A percentile compares a stretch with the other conserved stretches of the same genome.
phyloP scores from a whole-genome alignment of 2,888 invertebrate genomes.

The Frankliniella fusca region DNA sequence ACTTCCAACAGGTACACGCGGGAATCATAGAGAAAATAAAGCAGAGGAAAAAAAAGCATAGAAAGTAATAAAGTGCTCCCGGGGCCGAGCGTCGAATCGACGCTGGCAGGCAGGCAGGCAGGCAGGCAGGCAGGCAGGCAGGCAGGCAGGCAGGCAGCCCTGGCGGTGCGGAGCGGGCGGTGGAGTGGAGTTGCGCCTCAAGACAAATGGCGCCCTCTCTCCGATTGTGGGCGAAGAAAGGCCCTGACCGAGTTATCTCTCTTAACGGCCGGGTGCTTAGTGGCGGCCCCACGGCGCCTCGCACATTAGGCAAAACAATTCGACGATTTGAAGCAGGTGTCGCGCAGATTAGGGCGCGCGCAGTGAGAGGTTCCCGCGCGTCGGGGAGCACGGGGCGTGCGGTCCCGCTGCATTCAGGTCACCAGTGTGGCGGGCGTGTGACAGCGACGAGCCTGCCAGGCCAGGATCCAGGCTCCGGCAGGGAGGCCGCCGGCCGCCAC shows the following conservation, averaged over 20 bases:
- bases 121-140: too few species aligned
- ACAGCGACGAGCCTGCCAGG: too few species aligned
- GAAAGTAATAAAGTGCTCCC: too few species aligned
- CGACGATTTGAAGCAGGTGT: constrained; percentile 2
- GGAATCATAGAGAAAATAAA: too few species aligned
- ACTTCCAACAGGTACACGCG: too few species aligned
- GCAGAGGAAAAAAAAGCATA: too few species aligned
- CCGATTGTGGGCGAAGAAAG: constrained; percentile 20
- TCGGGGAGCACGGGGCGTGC: not conserved
- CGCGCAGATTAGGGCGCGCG: constrained; percentile 12
- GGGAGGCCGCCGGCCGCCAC: too few species aligned
- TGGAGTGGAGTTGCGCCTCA: not conserved
- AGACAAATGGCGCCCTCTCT: not conserved
- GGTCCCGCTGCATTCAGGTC: constrained; percentile 9
- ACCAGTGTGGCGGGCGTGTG: not conserved
- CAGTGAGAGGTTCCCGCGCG: not conserved
- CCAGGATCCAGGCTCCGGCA: too few species aligned
- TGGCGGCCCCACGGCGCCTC: not conserved
- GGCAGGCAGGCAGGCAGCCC: too few species aligned
- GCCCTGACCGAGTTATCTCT: constrained; percentile 18
- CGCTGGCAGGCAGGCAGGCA: too few species aligned
- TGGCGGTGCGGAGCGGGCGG: not conserved
- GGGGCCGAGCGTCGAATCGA: too few species aligned
- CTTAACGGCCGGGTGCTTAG: constrained; percentile 8
- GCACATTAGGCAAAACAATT: constrained; percentile 13